Evolutionary conservation across 2,797 vertebrate genomes (phyloP).

Genomic region (Microtus agrestis): DNA sequence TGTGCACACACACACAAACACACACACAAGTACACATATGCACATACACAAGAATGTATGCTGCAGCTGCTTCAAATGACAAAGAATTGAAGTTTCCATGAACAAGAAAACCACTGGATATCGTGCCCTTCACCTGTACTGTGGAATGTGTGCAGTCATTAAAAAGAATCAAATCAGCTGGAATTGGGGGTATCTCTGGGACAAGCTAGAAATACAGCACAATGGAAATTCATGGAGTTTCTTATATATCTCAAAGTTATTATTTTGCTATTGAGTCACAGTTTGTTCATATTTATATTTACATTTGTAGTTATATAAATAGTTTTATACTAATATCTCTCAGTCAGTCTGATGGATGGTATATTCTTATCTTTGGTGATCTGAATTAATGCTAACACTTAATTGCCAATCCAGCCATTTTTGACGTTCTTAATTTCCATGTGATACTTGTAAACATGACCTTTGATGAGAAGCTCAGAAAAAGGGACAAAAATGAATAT

Average conservation of each 20-base stretch:
- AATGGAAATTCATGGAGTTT: neutral
- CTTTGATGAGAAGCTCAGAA: constrained; percentile 1
- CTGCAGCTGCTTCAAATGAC: neutral
- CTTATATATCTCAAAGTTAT: constrained; percentile 26
- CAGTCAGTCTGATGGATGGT: neutral
- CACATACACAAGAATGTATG: neutral
- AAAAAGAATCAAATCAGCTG: neutral
- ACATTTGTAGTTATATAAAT: neutral
- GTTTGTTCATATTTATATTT: constrained; percentile 31
- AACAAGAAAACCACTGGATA: neutral
- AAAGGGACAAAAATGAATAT: neutral
- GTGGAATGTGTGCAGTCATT: neutral
- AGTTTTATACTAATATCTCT: neutral
- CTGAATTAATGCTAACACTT: neutral
- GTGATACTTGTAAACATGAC: neutral
- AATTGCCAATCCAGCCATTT: neutral
- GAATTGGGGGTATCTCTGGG: neutral
- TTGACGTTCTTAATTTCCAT: neutral
- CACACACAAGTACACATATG: neutral
- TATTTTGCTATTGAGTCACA: constrained; percentile 9
- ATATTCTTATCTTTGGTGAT: constrained; percentile 15
- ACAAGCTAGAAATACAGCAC: neutral
- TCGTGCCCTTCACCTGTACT: neutral
- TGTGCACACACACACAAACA: neutral
- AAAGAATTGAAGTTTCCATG: constrained; percentile 6